Evolutionary conservation across 2,888 invertebrate species (phyloP).

Genomic region (Ectobius pallidus): DNA sequence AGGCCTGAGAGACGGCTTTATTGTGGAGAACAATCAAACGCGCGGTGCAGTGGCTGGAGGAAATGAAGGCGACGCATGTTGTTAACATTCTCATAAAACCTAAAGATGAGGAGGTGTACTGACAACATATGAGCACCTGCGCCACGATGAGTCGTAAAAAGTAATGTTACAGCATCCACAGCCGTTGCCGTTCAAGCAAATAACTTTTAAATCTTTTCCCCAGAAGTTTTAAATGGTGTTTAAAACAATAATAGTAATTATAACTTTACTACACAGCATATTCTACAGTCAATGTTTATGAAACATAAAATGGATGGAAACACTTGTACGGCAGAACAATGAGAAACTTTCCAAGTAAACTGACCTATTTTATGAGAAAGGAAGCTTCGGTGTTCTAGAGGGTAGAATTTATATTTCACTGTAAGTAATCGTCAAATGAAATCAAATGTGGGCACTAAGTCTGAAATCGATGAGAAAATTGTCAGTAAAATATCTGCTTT

Average conservation of each 20-base stretch:
- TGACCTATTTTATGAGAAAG: too few species aligned
- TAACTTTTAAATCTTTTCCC: slow-evolving; percentile 13
- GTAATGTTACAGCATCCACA: slow-evolving; percentile 4
- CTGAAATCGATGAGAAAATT: too few species aligned
- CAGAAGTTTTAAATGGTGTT: background rate
- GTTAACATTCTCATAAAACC: background rate
- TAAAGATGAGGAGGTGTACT: background rate
- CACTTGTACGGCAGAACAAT: too few species aligned
- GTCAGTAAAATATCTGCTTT: too few species aligned
- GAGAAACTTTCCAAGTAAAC: too few species aligned
- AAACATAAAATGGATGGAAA: too few species aligned
- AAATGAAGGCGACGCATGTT: background rate
- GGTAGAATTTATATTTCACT: too few species aligned
- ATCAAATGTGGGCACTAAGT: too few species aligned
- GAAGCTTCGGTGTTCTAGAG: too few species aligned
- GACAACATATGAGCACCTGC: background rate
- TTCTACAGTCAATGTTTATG: too few species aligned
- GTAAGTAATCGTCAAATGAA: too few species aligned
- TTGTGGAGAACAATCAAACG: background rate
- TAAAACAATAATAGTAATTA: background rate
- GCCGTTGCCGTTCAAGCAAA: background rate
- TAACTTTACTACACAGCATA: too few species aligned
- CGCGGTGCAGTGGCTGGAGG: background rate
- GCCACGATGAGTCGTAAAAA: background rate
- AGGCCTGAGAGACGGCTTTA: background rate